Conservation (phyloP, 2,113 vertebrate genomes). For the Coreoperca whiteheadi region DNA sequence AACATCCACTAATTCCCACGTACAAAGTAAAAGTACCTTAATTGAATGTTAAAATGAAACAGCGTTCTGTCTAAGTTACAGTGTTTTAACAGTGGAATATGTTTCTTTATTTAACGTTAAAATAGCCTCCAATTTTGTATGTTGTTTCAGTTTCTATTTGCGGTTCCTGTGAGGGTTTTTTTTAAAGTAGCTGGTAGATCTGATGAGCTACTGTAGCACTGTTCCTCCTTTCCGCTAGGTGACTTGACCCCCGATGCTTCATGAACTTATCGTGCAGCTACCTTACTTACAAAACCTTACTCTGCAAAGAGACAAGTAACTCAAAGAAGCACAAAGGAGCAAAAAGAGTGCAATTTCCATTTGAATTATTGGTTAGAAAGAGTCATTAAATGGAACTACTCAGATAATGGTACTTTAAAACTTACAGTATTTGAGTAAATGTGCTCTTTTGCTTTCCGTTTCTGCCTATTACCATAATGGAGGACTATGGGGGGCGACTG, state of each 20-base stretch:
- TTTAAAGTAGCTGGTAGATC: neutral
- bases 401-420: constrained; percentile 4
- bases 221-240: neutral
- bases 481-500: neutral
- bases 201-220: neutral
- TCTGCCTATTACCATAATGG: neutral
- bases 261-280: neutral
- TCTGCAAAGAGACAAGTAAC: neutral
- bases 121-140: neutral
- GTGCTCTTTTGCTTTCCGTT: neutral
- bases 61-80: neutral
- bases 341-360: neutral
- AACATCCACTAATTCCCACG: neutral
- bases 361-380: neutral
- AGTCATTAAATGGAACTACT: neutral
- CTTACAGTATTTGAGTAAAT: neutral
- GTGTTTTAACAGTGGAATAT: neutral
- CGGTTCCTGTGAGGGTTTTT: neutral
- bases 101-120: neutral
- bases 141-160: neutral
- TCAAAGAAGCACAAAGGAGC: neutral
- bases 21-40: neutral
- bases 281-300: constrained; percentile 2
- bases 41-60: neutral
- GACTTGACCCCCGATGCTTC: constrained; percentile 22